phyloP scores from a whole-genome alignment of 2,888 invertebrate species.

The Rotaria sp. region DNA sequence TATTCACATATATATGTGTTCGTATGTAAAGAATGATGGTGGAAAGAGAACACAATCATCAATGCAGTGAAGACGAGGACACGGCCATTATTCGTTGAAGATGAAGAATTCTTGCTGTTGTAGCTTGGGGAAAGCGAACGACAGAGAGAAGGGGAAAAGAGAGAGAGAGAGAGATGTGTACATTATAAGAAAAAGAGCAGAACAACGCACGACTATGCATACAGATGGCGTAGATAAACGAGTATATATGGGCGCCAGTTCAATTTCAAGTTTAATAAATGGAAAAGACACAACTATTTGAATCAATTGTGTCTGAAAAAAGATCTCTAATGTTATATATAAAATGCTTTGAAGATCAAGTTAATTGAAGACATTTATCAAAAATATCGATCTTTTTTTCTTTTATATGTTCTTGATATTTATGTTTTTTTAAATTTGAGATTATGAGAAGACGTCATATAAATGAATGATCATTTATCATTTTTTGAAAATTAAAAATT shows the following conservation, averaged over 20 bases:
- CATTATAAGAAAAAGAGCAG: neutral
- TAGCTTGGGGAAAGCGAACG: neutral
- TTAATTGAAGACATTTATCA: neutral
- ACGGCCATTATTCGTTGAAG: neutral
- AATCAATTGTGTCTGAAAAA: neutral
- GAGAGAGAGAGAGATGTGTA: neutral
- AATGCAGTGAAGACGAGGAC: neutral
- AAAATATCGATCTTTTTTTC: neutral
- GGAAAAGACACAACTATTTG: neutral
- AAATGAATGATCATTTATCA: neutral
- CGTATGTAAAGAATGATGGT: neutral
- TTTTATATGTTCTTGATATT: too few species aligned
- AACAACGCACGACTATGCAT: neutral
- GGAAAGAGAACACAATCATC: slow-evolving; percentile 4
- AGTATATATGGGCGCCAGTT: neutral
- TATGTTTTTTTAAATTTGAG: too few species aligned
- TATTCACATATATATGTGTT: slow-evolving; percentile 9
- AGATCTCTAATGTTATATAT: neutral
- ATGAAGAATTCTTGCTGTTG: neutral
- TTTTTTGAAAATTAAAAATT: neutral
- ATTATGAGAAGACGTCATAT: too few species aligned
- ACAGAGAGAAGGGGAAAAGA: neutral
- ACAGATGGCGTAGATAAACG: neutral
- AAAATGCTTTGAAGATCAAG: neutral
- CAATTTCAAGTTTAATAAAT: neutral